Conservation (phyloP, 2,797 vertebrate species). For the Holocentrus rufus region DNA sequence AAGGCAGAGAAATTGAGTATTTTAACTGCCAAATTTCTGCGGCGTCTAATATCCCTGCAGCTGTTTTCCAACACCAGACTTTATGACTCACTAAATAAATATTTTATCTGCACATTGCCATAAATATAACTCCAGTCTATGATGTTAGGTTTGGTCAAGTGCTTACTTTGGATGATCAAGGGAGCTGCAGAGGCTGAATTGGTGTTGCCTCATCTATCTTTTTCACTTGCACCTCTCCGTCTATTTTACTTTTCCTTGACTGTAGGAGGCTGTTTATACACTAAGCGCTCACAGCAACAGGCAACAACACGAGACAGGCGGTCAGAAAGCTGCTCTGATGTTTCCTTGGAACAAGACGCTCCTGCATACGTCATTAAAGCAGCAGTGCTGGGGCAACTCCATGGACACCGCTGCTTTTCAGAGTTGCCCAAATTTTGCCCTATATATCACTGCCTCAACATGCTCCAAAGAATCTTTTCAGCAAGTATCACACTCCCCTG, state of each 20-base stretch:
- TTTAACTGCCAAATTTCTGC: conserved; percentile 63
- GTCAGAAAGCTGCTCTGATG: conserved; percentile 10
- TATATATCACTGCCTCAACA: conserved; percentile 6
- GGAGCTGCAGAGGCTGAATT: conserved; percentile 56
- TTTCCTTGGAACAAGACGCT: conserved; percentile 8
- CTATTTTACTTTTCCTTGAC: conserved; percentile 36
- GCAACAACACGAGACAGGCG: conserved; percentile 44
- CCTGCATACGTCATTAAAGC: conserved; percentile 31
- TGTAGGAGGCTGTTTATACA: conserved; percentile 19
- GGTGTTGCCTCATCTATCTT: conserved; percentile 72
- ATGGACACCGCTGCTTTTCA: background rate
- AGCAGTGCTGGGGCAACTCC: conserved; percentile 30
- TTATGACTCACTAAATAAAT: conserved; percentile 79
- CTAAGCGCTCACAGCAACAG: conserved; percentile 41
- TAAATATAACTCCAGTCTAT: conserved; percentile 71
- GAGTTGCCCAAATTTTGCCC: too few relatives aligned
- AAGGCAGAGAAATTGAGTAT: conserved; percentile 40
- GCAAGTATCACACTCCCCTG: conserved; percentile 34
- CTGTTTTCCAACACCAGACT: conserved; percentile 75
- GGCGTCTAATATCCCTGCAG: conserved; percentile 65
- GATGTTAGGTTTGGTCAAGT: conserved; percentile 79
- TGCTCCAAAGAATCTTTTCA: conserved; percentile 7
- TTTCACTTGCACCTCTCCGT: conserved; percentile 61
- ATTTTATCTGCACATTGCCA: conserved; percentile 74
- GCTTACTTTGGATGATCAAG: conserved; percentile 74